These are phyloP conservation scores for Eretmochelys imbricata DNA, from an alignment of 2,113 vertebrate species.

Conservation along the genomic window DNA sequence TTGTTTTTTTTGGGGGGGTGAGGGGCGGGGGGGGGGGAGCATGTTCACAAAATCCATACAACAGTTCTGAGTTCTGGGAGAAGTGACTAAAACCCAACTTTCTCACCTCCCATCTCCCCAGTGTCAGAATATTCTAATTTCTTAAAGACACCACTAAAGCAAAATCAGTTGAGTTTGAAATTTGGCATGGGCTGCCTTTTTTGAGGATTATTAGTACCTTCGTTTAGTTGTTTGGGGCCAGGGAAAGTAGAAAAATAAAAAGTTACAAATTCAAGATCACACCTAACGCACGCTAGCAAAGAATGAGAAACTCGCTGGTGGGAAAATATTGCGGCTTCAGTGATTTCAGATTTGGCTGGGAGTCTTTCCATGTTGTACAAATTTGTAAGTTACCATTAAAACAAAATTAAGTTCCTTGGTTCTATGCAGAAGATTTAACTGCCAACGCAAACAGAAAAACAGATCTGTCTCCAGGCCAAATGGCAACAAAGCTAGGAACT, in stretches of 20 bases:
- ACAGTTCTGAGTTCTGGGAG: slow-evolving; percentile 19
- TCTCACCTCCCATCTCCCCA: slow-evolving; percentile 6
- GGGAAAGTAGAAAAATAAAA: background rate
- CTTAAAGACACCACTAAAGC: background rate
- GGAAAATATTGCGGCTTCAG: background rate
- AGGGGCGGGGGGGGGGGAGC: background rate
- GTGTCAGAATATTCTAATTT: slow-evolving; percentile 7
- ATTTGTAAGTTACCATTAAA: background rate
- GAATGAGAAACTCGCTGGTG: background rate
- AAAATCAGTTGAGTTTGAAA: background rate
- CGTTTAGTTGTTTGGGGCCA: background rate
- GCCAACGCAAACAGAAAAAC: background rate
- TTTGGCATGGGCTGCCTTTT: background rate
- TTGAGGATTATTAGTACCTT: background rate
- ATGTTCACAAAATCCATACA: slow-evolving; percentile 1
- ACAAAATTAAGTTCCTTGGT: background rate
- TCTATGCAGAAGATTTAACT: rapidly evolving
- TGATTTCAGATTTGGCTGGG: background rate
- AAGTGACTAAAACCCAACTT: background rate
- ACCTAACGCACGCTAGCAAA: background rate
- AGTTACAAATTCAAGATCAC: background rate
- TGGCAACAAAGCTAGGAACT: background rate
- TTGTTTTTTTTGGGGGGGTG: background rate
- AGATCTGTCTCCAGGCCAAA: background rate
- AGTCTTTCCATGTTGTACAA: background rate